Evolutionary conservation across 2,888 invertebrate genomes (phyloP), one percentile per base, ranked within the genome.

Genomic region (Pseudococcus longispinus): DNA sequence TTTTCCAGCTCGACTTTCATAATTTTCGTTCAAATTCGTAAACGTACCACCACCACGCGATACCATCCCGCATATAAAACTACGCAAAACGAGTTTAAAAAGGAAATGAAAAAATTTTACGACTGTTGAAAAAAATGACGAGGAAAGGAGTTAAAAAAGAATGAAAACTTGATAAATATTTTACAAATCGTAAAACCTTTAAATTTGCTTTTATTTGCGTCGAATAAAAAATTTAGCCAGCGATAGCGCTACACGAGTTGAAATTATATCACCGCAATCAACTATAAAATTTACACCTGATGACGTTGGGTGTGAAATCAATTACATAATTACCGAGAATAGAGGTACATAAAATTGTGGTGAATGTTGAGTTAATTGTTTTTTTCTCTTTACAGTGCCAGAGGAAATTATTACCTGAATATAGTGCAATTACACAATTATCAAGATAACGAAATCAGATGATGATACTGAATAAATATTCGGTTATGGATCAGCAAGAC

Each of bases 41-140:
- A 29, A 60, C 23, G 37, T n/a, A 55, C 55, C 15, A 18, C 2
- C 23, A 60, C 60, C 60, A 15, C 60, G 9, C 23, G 20, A 23
- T 23, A 1, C 60, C 8, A 8, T 60, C 23, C 23, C 13, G 20
- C 15, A 37, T 37, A 37, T 37, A 29, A 29, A 70, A 70, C 70
- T 42, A 80, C 77, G 9, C 42, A 20, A 18, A 42, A 20, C 42
- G 77, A 80, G 77, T 23, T 20, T n/a, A 20, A 80, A 42, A 80
- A 80, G 77, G 77, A 80, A 80, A 80, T 80, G 42, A 80, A 80
- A 80, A 80, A 20, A 80, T 80, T 80, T 37, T 42, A 80, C 23
- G 23, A 20, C 20, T 20, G 37, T 20, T 20, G 23, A 80, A 80
- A 32, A 80, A n/a, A 15, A 23, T n/a, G 23, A 11, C 9, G 18